Evolutionary conservation across 2,797 vertebrate genomes (phyloP).

Genomic region (Enteromius thamalakanensis): DNA sequence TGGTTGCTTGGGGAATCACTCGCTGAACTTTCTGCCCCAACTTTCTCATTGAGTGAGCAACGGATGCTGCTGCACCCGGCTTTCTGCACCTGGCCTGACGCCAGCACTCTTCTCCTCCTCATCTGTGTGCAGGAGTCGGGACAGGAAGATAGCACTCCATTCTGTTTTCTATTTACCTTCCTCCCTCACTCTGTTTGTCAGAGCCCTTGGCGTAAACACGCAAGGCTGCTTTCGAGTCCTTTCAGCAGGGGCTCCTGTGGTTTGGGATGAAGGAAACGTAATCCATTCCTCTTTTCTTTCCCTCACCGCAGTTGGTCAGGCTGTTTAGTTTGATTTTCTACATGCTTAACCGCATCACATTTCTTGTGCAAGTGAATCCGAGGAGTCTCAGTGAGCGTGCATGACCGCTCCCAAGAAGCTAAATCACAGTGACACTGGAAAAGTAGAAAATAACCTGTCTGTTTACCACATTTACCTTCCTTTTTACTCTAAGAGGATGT

Average conservation of each 20-base stretch:
- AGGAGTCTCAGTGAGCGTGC: slow-evolving; percentile 62
- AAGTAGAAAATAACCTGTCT: slow-evolving; percentile 27
- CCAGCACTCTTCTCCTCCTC: slow-evolving; percentile 41
- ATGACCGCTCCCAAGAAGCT: slow-evolving; percentile 58
- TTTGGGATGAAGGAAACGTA: slow-evolving; percentile 53
- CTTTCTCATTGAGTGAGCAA: slow-evolving; percentile 30
- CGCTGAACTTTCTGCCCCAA: slow-evolving; percentile 34
- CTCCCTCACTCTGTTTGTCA: slow-evolving; percentile 57
- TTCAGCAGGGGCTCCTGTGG: slow-evolving; percentile 58
- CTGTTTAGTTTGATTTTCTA: slow-evolving; percentile 69
- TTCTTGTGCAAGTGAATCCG: slow-evolving; percentile 62
- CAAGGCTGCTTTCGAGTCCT: slow-evolving; percentile 66
- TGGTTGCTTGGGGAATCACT: not conserved
- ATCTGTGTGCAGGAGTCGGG: slow-evolving; percentile 29
- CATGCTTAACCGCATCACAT: slow-evolving; percentile 66
- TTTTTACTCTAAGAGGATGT: slow-evolving; percentile 19
- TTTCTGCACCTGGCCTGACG: slow-evolving; percentile 33
- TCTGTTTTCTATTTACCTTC: slow-evolving; percentile 59
- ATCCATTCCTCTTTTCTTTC: slow-evolving; percentile 40
- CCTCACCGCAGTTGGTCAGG: slow-evolving; percentile 62
- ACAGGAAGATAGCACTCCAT: slow-evolving; percentile 49
- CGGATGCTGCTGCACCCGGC: not conserved
- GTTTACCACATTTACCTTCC: slow-evolving; percentile 26
- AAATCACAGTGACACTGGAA: slow-evolving; percentile 31
- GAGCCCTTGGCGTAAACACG: slow-evolving; percentile 75